These are phyloP conservation scores for Pipra filicauda DNA, from an alignment of 2,113 vertebrate species.

Conservation along the genomic window DNA sequence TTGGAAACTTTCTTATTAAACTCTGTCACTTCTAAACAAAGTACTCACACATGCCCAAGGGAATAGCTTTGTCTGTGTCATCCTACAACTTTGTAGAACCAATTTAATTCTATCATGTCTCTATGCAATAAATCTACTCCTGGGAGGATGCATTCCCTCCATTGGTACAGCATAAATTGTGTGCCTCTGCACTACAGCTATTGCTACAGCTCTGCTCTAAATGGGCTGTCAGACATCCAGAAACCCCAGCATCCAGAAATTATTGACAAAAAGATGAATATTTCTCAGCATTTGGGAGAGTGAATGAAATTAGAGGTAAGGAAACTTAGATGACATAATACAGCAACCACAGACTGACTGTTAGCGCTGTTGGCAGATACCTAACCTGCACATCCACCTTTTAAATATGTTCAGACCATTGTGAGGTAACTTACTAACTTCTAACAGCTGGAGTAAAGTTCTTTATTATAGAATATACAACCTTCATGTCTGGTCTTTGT, in stretches of 20 bases:
- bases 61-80: neutral
- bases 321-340: neutral
- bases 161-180: neutral
- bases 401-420: neutral
- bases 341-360: neutral
- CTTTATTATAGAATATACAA: neutral
- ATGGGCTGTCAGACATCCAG: neutral
- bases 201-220: neutral
- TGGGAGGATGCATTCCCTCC: neutral
- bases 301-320: neutral
- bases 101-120: neutral
- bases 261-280: neutral
- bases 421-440: neutral
- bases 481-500: neutral
- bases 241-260: neutral
- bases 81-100: neutral
- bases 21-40: neutral
- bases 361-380: neutral
- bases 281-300: neutral
- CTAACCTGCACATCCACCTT: neutral
- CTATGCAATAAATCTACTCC: neutral
- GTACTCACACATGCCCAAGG: neutral
- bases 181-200: neutral
- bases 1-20: neutral
- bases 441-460: neutral